A percentile compares a stretch with the other conserved stretches of the same genome.
Evolutionary conservation across 2,797 vertebrate species (phyloP).

Genomic region (Sciurus carolinensis): DNA sequence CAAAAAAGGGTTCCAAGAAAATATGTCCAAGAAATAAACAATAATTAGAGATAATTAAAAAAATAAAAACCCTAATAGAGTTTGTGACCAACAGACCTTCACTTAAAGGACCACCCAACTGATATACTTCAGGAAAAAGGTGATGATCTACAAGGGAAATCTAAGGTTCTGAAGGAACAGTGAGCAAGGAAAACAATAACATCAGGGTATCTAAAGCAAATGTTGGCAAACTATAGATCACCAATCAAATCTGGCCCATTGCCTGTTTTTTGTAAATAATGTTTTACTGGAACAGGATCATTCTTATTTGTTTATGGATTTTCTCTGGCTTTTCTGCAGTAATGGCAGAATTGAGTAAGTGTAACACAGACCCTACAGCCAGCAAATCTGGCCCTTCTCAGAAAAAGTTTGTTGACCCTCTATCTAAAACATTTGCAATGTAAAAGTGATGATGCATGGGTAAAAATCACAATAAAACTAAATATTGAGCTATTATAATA

Average conservation of each 20-base stretch:
- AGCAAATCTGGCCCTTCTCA: not conserved
- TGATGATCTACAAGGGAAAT: not conserved
- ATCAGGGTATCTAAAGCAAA: not conserved
- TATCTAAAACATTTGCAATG: slow-evolving; percentile 31
- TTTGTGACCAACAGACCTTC: not conserved
- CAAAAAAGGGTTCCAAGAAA: not conserved
- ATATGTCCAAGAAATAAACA: not conserved
- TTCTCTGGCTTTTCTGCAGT: not conserved
- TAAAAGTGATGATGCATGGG: not conserved
- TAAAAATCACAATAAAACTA: not conserved
- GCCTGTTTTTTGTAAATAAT: slow-evolving; percentile 27
- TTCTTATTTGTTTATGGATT: not conserved
- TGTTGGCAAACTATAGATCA: not conserved
- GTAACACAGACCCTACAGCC: not conserved
- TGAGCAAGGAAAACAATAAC: not conserved
- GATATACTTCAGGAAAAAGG: not conserved
- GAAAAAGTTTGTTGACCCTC: not conserved
- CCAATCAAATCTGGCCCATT: not conserved
- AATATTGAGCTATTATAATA: not conserved
- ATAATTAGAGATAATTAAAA: not conserved
- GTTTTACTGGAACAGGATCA: not conserved
- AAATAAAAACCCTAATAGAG: not conserved
- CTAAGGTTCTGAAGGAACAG: not conserved
- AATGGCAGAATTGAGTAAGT: not conserved
- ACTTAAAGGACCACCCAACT: not conserved